Evolutionary conservation across 2,888 invertebrate species (phyloP).

Genomic region (Athalia circularis): DNA sequence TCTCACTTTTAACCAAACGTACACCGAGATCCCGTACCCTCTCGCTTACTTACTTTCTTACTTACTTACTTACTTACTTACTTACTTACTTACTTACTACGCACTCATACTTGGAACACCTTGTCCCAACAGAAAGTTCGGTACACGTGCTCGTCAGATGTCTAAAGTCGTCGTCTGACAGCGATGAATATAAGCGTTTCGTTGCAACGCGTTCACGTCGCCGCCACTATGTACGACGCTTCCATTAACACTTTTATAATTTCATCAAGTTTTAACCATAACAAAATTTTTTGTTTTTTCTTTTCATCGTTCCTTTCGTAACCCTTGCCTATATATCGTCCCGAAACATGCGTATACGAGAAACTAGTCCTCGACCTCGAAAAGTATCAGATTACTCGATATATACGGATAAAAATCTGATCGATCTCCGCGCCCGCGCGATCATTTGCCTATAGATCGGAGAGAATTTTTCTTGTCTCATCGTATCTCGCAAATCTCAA

Average conservation of each 20-base stretch:
- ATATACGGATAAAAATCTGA: too few species aligned
- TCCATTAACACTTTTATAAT: slow-evolving; percentile 65
- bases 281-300: slow-evolving; percentile 58
- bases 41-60: too few species aligned
- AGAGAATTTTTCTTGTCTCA: too few species aligned
- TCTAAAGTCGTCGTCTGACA: slow-evolving; percentile 50
- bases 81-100: background rate
- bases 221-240: slow-evolving; percentile 24
- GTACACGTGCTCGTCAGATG: slow-evolving; percentile 74
- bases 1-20: slow-evolving; percentile 26
- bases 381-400: too few species aligned
- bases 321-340: too few species aligned
- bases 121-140: background rate
- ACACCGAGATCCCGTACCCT: background rate
- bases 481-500: too few species aligned
- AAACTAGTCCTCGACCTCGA: too few species aligned
- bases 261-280: slow-evolving; percentile 59
- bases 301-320: background rate
- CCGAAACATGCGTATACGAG: too few species aligned
- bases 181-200: slow-evolving; percentile 51
- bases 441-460: too few species aligned
- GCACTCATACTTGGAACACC: slow-evolving; percentile 4
- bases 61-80: too few species aligned
- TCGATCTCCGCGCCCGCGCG: too few species aligned
- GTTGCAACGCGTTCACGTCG: slow-evolving; percentile 56